Evolutionary conservation across 2,797 vertebrate genomes (phyloP).

Genomic region (Hybognathus amarus): DNA sequence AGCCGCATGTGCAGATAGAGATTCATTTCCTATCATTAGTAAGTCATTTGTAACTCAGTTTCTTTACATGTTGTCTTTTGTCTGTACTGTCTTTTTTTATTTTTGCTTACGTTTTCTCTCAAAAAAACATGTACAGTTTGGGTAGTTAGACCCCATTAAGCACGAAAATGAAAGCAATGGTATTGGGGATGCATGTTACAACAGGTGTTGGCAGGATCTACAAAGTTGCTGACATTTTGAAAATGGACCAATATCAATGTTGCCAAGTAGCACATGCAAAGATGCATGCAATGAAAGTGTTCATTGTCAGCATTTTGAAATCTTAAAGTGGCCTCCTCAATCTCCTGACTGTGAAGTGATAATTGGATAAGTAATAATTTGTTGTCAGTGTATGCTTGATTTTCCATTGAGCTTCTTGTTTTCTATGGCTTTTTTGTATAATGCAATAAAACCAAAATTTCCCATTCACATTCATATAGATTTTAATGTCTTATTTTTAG

Average conservation of each 20-base stretch:
- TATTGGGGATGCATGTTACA: background rate
- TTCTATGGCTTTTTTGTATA: background rate
- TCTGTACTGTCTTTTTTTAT: background rate
- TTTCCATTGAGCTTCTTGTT: background rate
- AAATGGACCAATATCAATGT: background rate
- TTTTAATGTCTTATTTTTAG: constrained; percentile 71
- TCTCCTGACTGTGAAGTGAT: background rate
- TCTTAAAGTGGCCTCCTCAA: background rate
- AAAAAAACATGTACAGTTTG: background rate
- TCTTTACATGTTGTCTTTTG: background rate
- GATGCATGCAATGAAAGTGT: too few relatives aligned
- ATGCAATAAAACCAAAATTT: background rate
- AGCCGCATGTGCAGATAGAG: constrained; percentile 90
- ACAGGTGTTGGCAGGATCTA: background rate
- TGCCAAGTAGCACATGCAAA: background rate
- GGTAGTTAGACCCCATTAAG: background rate
- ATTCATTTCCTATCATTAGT: constrained; percentile 91
- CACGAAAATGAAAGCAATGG: background rate
- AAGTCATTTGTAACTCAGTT: constrained; percentile 62
- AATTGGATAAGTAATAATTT: background rate
- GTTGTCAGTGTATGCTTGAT: background rate
- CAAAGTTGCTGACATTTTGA: background rate
- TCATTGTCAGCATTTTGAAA: too few relatives aligned
- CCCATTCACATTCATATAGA: background rate
- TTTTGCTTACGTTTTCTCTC: background rate